phyloP scores from a whole-genome alignment of 2,888 invertebrate genomes.

The Incurvaria masculella region DNA sequence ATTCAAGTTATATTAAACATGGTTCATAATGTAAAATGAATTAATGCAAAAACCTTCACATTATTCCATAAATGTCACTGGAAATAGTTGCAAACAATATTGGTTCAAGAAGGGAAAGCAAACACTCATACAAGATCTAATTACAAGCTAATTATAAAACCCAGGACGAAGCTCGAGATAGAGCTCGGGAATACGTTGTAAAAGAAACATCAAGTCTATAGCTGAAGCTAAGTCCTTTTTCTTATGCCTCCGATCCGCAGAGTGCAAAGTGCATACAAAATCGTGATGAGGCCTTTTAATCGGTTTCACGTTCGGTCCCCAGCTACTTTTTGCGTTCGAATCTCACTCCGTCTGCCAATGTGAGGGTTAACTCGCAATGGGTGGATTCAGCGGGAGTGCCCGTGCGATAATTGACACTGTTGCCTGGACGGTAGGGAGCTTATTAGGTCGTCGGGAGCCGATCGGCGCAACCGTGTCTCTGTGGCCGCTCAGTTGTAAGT shows the following conservation, averaged over 20 bases:
- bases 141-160: background rate
- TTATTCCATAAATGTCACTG: too few relatives aligned
- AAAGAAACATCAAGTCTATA: background rate
- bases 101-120: too few relatives aligned
- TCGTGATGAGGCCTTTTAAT: conserved; percentile 57
- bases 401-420: conserved; percentile 30
- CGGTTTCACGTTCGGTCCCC: conserved; percentile 53
- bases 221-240: background rate
- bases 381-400: conserved; percentile 21
- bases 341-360: conserved; percentile 45
- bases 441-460: background rate
- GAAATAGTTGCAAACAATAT: too few relatives aligned
- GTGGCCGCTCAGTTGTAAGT: conserved; percentile 14
- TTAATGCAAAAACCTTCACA: too few relatives aligned
- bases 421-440: conserved; percentile 21
- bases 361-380: conserved; percentile 30
- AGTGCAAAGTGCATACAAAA: conserved; percentile 57
- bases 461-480: background rate
- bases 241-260: conserved; percentile 21
- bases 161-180: background rate
- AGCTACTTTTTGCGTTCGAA: conserved; percentile 52
- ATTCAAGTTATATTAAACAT: too few relatives aligned
- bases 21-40: too few relatives aligned
- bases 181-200: background rate
- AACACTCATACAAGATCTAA: background rate